A percentile compares a stretch with the other conserved stretches of the same genome.
phyloP scores from a whole-genome alignment of 23 tunicate genomes.

The Ciona savignyi region DNA sequence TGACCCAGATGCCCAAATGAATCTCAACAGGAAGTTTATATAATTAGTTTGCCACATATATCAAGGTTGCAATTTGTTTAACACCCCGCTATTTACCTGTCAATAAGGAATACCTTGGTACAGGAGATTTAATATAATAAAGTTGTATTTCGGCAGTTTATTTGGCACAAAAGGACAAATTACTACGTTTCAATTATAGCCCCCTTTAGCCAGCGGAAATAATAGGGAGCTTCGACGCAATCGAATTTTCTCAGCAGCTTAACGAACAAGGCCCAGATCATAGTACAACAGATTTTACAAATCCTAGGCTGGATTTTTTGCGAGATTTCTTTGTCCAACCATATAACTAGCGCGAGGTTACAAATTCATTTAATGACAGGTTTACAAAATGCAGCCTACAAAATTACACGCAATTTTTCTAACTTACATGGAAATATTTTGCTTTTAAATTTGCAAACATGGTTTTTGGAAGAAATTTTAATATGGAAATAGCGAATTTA shows the following conservation, averaged over 20 bases:
- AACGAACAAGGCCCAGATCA: not conserved
- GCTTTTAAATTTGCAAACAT: not conserved
- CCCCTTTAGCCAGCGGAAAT: not conserved
- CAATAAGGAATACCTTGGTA: not conserved
- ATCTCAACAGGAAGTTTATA: too few relatives aligned
- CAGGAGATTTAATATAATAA: not conserved
- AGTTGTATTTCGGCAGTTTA: not conserved
- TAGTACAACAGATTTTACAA: not conserved
- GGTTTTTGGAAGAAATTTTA: too few relatives aligned
- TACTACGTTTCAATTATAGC: constrained; percentile 14
- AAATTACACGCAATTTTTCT: not conserved
- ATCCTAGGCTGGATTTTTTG: not conserved
- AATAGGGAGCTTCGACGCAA: not conserved
- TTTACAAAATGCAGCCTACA: not conserved
- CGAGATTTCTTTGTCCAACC: not conserved
- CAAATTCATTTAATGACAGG: not conserved
- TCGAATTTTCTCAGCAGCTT: not conserved
- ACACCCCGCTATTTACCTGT: not conserved
- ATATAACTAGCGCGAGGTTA: not conserved
- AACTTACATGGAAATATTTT: not conserved
- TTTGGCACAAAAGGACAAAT: not conserved
- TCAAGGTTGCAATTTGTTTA: too few relatives aligned
- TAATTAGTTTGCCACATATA: too few relatives aligned
- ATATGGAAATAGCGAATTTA: too few relatives aligned
- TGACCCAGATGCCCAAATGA: too few relatives aligned